Conservation (phyloP, 2,888 invertebrate species). For the Drosophila sordidula region DNA sequence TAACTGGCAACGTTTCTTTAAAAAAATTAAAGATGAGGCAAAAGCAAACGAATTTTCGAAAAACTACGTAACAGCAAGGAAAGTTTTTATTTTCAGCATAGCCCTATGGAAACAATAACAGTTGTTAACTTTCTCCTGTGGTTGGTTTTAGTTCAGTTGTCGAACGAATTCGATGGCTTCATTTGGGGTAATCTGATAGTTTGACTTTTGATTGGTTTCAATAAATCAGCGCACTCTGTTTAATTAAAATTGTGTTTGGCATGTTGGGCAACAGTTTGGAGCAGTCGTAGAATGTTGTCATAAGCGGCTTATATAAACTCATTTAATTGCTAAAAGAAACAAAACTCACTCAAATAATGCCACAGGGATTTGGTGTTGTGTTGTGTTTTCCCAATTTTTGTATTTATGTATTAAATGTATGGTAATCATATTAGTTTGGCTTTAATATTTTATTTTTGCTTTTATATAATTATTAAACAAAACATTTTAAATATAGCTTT, state of each 20-base stretch:
- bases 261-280: constrained; percentile 35
- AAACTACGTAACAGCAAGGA: too few species aligned
- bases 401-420: background rate
- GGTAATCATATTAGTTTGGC: constrained; percentile 11
- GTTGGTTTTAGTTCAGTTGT: background rate
- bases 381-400: constrained; percentile 2
- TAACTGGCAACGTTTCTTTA: too few species aligned
- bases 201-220: background rate
- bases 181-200: constrained; percentile 4
- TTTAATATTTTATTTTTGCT: background rate
- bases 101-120: too few species aligned
- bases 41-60: too few species aligned
- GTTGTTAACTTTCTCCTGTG: background rate
- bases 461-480: background rate
- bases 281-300: constrained; percentile 12
- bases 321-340: constrained; percentile 60
- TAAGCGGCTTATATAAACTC: constrained; percentile 65
- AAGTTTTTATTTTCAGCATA: too few species aligned
- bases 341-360: constrained; percentile 36
- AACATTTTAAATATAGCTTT: background rate
- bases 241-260: constrained; percentile 52
- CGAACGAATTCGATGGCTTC: background rate
- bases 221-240: constrained; percentile 33
- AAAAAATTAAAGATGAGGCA: too few species aligned
- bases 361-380: constrained; percentile 7